These are phyloP conservation scores for Spinibarbus caldwelli DNA, from an alignment of 2,797 vertebrate species.

Conservation along the genomic window DNA sequence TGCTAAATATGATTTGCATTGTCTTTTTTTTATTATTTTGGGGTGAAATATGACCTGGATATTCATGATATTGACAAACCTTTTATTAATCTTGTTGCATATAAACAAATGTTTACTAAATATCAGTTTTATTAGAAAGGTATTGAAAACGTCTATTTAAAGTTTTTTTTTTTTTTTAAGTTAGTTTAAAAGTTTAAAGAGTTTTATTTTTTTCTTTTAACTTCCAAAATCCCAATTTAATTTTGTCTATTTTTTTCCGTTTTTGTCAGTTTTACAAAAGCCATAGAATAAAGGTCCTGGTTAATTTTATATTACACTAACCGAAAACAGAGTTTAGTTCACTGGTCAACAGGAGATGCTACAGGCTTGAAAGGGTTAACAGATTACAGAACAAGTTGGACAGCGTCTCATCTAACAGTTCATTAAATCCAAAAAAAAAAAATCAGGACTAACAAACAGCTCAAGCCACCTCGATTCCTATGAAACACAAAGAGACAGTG, in stretches of 20 bases:
- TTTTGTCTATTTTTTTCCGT: not conserved
- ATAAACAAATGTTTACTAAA: not conserved
- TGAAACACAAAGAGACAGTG: slow-evolving; percentile 8
- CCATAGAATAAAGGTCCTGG: too few species aligned
- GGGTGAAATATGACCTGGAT: not conserved
- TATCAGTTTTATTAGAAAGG: too few species aligned
- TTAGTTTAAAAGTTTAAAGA: too few species aligned
- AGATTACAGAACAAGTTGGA: not conserved
- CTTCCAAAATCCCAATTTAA: not conserved
- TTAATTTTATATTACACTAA: not conserved
- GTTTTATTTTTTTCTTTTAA: too few species aligned
- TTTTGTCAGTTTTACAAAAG: not conserved
- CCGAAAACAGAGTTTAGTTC: not conserved
- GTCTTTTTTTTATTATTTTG: not conserved
- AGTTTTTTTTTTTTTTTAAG: too few species aligned
- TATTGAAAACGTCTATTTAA: not conserved
- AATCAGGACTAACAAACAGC: too few species aligned
- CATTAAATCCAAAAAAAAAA: not conserved
- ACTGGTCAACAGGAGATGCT: not conserved
- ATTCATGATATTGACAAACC: too few species aligned
- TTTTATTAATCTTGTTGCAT: not conserved
- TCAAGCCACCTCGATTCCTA: too few species aligned
- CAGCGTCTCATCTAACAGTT: not conserved
- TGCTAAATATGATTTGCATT: not conserved
- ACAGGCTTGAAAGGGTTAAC: not conserved